phyloP scores from a whole-genome alignment of 2,888 invertebrate species.

The Chalcosyrphus nemorum region DNA sequence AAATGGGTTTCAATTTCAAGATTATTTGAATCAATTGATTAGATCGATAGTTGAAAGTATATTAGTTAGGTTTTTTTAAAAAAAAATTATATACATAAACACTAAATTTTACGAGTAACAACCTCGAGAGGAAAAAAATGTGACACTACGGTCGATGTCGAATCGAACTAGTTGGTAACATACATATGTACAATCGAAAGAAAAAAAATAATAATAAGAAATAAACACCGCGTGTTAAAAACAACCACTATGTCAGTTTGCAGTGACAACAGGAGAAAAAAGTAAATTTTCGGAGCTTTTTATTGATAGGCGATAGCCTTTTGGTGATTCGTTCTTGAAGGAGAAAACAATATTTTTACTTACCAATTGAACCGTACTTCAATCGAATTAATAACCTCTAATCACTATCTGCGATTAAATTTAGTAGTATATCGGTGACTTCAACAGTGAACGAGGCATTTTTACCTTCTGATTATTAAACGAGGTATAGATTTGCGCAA shows the following conservation, averaged over 20 bases:
- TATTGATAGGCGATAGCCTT: background rate
- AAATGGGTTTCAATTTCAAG: slow-evolving; percentile 6
- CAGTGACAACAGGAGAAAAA: background rate
- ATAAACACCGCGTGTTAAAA: slow-evolving; percentile 60
- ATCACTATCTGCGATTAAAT: slow-evolving; percentile 9
- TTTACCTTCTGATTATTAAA: background rate
- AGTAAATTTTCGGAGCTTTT: background rate
- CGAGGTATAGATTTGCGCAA: background rate
- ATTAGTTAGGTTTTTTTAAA: background rate
- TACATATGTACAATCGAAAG: no score
- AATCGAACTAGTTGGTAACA: slow-evolving; percentile 17
- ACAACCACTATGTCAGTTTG: slow-evolving; percentile 37
- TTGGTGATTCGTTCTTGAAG: background rate
- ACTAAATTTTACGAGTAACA: slow-evolving; percentile 1
- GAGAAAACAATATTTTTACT: slow-evolving; percentile 6
- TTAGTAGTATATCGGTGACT: background rate
- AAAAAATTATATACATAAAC: slow-evolving; percentile 38
- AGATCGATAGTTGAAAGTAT: slow-evolving; percentile 5
- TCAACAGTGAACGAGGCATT: slow-evolving; percentile 24
- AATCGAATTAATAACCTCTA: slow-evolving; percentile 42
- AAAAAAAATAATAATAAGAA: no score
- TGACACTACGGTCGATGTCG: slow-evolving; percentile 57
- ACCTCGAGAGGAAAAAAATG: slow-evolving; percentile 55
- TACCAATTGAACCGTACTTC: slow-evolving; percentile 34
- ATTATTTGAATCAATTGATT: slow-evolving; percentile 18